phyloP scores from a whole-genome alignment of 1,140 invertebrate species.

The Babylonia areolata region DNA sequence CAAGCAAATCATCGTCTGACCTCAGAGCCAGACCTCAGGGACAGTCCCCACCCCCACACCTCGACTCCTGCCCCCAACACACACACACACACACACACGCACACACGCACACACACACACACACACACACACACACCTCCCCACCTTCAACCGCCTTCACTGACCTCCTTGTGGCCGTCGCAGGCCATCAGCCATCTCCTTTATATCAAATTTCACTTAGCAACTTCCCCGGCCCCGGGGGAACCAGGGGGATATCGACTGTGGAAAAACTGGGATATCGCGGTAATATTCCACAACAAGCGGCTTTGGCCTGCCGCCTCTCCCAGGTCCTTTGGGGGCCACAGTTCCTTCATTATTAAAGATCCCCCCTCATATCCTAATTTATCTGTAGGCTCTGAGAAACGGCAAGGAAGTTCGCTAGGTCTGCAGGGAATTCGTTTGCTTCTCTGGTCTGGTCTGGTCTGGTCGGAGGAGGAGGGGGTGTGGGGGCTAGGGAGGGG shows the following conservation, averaged over 20 bases:
- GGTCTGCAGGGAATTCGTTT: not conserved
- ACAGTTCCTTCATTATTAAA: slow-evolving; percentile 42
- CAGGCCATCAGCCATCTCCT: slow-evolving; percentile 17
- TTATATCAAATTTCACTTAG: slow-evolving; percentile 44
- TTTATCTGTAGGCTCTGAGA: slow-evolving; percentile 35
- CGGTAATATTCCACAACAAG: slow-evolving; percentile 40
- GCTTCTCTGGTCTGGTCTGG: too few relatives aligned
- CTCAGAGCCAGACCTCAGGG: too few relatives aligned
- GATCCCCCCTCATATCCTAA: slow-evolving; percentile 40
- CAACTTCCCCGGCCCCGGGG: not conserved
- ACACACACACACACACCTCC: slow-evolving; percentile 15
- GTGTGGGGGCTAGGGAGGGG: too few relatives aligned
- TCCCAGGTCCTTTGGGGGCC: not conserved
- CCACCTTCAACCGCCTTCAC: not conserved
- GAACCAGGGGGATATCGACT: slow-evolving; percentile 27
- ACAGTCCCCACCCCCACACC: too few relatives aligned
- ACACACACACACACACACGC: slow-evolving; percentile 8
- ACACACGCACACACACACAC: slow-evolving; percentile 9
- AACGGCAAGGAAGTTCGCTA: slow-evolving; percentile 9
- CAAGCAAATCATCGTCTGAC: too few relatives aligned
- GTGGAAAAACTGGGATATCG: slow-evolving; percentile 31
- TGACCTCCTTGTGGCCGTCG: not conserved
- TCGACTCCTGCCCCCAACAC: not conserved
- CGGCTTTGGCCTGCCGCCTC: slow-evolving; percentile 25
- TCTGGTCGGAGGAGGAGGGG: too few relatives aligned